Evolutionary conservation across 1,140 invertebrate species (phyloP), one percentile per base, ranked within the genome.

Genomic region (Lepidurus arcticus): DNA sequence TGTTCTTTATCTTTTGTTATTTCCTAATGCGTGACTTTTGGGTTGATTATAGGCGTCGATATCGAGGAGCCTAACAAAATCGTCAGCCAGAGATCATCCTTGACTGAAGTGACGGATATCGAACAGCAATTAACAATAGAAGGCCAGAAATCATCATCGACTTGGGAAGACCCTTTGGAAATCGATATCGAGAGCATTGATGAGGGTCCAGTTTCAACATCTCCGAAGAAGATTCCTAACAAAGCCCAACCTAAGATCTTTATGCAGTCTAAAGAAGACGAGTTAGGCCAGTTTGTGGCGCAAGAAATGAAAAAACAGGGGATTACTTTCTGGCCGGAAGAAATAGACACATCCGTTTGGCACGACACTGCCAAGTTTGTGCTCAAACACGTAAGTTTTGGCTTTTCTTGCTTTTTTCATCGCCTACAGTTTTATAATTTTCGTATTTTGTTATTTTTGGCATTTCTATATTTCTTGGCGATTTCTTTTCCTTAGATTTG

Each of bases 41-140:
- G 34, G 2, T 11, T 65, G 21, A 21, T n/a, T n/a, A 21, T 7
- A 65, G 53, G 21, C 53, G 21, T 65, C 53, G 53, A 65, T 65
- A 9, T 21, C n/a, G 53, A 65, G 21, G 21, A 65, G 21, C 21
- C 53, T n/a, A 21, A 65, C 1, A 65, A 65, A 16, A 13, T 21
- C 6, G 21, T 7, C 13, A n/a, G 7, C 13, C n/a, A 65, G 1
- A 16, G n/a, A 7, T 65, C 13, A 11, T 11, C 53, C 21, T 65
- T 65, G 53, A 65, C 16, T 65, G 53, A 65, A 65, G 53, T 65
- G 16, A 65, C 13, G 6, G 53, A 65, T 65, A 16, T 65, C 53
- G 53, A 65, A n/a, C 53, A 65, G 53, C 53, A 65, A 21, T 65
- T 65, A 65, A 65, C 53, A 65, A 65, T 65, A 65, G 47, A 65